These are phyloP conservation scores for Varanus salvator DNA, from an alignment of 2,113 vertebrate species.

Conservation along the genomic window DNA sequence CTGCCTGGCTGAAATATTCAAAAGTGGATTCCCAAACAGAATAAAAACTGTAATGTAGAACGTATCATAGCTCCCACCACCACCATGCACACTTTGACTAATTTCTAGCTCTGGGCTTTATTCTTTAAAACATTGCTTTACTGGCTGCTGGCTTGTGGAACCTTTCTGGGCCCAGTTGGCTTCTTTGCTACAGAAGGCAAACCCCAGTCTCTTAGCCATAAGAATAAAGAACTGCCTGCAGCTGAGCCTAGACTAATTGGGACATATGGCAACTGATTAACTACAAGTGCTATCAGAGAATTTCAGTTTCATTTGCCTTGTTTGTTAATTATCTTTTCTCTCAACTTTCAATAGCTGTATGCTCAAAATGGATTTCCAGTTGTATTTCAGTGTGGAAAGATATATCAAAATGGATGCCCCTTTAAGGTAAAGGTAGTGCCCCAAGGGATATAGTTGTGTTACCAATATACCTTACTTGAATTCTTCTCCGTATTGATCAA, in stretches of 20 bases:
- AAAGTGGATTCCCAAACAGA: conserved; percentile 73
- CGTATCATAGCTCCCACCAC: conserved; percentile 61
- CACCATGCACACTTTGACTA: conserved; percentile 52
- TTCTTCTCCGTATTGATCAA: too few species aligned
- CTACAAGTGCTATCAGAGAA: conserved; percentile 49
- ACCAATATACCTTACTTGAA: background rate
- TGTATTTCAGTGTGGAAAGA: background rate
- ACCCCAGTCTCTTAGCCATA: conserved; percentile 58
- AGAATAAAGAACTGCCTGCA: conserved; percentile 68
- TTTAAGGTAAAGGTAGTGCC: background rate
- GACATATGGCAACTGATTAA: conserved; percentile 63
- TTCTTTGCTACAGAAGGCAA: conserved; percentile 59
- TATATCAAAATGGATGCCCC: background rate
- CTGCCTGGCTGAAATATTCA: conserved; percentile 79
- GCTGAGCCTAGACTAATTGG: conserved; percentile 52
- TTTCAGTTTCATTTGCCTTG: conserved; percentile 11
- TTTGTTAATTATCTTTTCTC: conserved; percentile 26
- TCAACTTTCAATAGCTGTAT: conserved; percentile 30
- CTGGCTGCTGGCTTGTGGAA: conserved; percentile 61
- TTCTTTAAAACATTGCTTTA: conserved; percentile 73
- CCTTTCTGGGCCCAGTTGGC: conserved; percentile 52
- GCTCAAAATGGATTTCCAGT: background rate
- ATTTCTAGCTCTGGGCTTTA: conserved; percentile 79
- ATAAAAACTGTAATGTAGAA: conserved; percentile 75
- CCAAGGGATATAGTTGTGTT: background rate